Evolutionary conservation across 2,113 vertebrate species (phyloP), one percentile per base, ranked within the genome.

Genomic region (Catharus fuscescens): DNA sequence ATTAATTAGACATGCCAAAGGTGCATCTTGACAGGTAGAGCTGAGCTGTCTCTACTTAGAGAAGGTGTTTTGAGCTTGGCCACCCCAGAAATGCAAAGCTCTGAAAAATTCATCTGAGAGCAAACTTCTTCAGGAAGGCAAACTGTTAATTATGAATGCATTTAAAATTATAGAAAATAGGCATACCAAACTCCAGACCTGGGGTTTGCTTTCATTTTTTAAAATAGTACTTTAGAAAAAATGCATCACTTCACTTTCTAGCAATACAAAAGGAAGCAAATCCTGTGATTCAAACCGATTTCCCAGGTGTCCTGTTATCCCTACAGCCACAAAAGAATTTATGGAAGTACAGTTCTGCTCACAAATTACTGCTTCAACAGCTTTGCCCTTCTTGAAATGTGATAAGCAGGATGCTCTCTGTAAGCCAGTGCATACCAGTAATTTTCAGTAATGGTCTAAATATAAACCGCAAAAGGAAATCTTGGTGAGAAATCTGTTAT

Each of bases 271-370:
- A 64, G 47, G 23, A 31, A 40, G 14, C 7, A 69, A 78, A 52
- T 32, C 40, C 29, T 20, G 6, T 26, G 23, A 16, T 10, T 62
- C 17, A 62, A 57, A 11, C 4, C 1, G 1, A 3, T 52, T 83
- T 14, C 38, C 28, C 23, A 4, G 0, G 2, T 28, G 25, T 53
- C 38, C 26, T 47, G 25, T 48, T 57, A 67, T 14, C 21, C 24
- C n/a, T 29, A 5, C 1, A 2, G 36, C 53, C 18, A 53, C 28
- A 21, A 57, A 56, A 25, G 26, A 0, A 7, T 31, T 12, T 6
- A 16, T 20, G 25, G 44, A 66, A 77, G 18, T 7, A 26, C 24
- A 71, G 20, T 9, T 54, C 53, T 50, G 42, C 31, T 66, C 48
- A 20, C 2, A 7, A 54, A 34, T 34, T 34, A 21, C 15, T 65